Evolutionary conservation across 2,113 vertebrate genomes (phyloP), one percentile per base, ranked within the genome.

Genomic region (Mirza zaza): DNA sequence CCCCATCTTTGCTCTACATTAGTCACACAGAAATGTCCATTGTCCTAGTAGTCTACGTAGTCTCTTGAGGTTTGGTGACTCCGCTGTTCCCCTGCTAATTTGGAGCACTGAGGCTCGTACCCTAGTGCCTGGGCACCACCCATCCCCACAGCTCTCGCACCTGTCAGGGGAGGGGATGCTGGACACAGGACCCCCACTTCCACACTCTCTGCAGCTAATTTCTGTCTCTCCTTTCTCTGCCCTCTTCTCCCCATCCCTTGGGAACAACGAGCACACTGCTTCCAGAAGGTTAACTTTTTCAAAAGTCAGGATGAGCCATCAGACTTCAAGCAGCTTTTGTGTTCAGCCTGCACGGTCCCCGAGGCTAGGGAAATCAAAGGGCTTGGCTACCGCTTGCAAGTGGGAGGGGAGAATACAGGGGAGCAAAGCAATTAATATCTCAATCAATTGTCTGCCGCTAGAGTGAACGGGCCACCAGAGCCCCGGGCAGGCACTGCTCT

Each of bases 261-360:
- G 90, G 96, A 94, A 67, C 52, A 88, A 27, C 67, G 55, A 89
- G 67, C 59, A 29, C 57, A 36, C 70, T 73, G 50, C 42, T 91
- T 95, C 89, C 83, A 76, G 79, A 91, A 94, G 89, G 73, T 92
- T 71, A 91, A 76, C 71, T 71, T 97, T 90, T 96, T 87, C 39
- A 86, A 73, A 95, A 94, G 80, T 80, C 96, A 55, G 79, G 80
- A 77, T 29, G 86, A 94, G 76, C 89, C 79, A 55, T 57, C 96
- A 91, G 91, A 96, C 95, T 94, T 98, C 96, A 97, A 92, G 95
- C 59, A 88, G 91, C 79, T 70, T 81, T 71, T 87, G 76, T 94
- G 80, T 94, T 82, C 87, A 70, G 95, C 67, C 27, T 6, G 27
- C 55, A 32, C 88, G 94, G 65, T 73, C 96, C 97, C 93, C 0